Evolutionary conservation across 2,797 vertebrate species (phyloP).

Genomic region (Argentina silus): DNA sequence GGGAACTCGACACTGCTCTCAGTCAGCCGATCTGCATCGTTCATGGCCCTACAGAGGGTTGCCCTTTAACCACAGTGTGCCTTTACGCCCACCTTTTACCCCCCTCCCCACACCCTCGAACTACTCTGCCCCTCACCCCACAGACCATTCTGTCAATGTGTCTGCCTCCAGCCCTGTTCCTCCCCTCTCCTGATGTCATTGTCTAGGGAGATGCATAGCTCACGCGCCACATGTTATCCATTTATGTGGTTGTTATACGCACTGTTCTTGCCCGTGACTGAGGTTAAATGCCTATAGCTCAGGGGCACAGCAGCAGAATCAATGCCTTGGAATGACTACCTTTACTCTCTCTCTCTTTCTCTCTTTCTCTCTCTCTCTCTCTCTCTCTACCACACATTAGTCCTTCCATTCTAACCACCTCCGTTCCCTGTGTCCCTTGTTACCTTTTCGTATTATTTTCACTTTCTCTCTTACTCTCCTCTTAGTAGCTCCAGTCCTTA

Average conservation of each 20-base stretch:
- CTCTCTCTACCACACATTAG: slow-evolving; percentile 15
- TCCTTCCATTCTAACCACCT: slow-evolving; percentile 6
- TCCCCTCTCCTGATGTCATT: slow-evolving; percentile 45
- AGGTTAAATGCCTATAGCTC: slow-evolving; percentile 63
- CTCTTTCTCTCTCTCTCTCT: slow-evolving; percentile 8
- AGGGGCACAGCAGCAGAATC: slow-evolving; percentile 45
- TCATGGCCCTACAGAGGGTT: slow-evolving; percentile 38
- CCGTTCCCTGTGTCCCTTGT: slow-evolving; percentile 12
- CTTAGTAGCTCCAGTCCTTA: background rate
- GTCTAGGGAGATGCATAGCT: slow-evolving; percentile 44
- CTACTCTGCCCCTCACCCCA: slow-evolving; percentile 1
- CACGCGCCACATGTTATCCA: slow-evolving; percentile 51
- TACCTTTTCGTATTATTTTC: slow-evolving; percentile 23
- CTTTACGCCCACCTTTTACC: slow-evolving; percentile 38
- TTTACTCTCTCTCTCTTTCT: slow-evolving; percentile 13
- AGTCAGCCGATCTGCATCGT: slow-evolving; percentile 42
- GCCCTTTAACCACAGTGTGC: slow-evolving; percentile 48
- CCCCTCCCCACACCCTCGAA: background rate
- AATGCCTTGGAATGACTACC: slow-evolving; percentile 46
- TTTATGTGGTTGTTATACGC: slow-evolving; percentile 53
- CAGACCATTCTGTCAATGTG: background rate
- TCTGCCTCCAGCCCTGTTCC: slow-evolving; percentile 25
- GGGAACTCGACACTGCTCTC: slow-evolving; percentile 39
- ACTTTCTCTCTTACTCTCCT: slow-evolving; percentile 2
- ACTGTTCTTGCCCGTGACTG: slow-evolving; percentile 40